These are phyloP conservation scores for Odobenus rosmarus DNA, from an alignment of 2,113 vertebrate genomes.

Conservation along the genomic window DNA sequence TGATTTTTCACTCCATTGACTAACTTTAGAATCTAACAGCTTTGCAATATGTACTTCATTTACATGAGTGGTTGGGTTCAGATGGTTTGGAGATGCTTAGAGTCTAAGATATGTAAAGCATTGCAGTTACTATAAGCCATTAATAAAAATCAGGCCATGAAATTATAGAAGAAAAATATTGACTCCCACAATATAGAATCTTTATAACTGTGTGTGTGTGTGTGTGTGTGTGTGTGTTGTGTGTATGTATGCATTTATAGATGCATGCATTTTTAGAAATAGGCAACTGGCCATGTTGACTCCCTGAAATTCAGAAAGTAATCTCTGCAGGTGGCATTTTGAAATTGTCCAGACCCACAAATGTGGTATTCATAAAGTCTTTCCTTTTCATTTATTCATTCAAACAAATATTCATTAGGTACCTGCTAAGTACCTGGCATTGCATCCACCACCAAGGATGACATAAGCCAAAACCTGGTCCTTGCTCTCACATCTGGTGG, in stretches of 20 bases:
- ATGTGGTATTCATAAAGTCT: not conserved
- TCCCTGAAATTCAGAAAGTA: conserved; percentile 17
- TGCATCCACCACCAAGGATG: not conserved
- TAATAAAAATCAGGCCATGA: not conserved
- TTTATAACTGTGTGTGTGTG: not conserved
- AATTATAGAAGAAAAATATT: not conserved
- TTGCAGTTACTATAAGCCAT: not conserved
- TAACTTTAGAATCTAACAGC: not conserved
- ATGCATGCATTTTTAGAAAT: not conserved
- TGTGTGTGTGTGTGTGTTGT: not conserved
- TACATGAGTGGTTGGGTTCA: not conserved
- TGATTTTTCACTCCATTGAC: not conserved
- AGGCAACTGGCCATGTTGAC: not conserved
- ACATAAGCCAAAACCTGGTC: not conserved
- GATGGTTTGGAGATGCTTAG: not conserved
- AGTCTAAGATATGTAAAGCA: not conserved
- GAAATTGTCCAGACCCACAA: not conserved
- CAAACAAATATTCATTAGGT: not conserved
- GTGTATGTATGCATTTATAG: not conserved
- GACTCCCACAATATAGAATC: not conserved
- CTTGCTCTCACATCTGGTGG: not conserved
- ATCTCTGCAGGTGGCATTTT: not conserved
- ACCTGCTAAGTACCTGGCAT: not conserved
- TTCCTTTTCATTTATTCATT: conserved; percentile 20
- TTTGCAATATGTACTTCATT: not conserved